Evolutionary conservation across 2,888 invertebrate species (phyloP), one percentile per base, ranked within the genome.

Genomic region (Onthophagus sagittarius): DNA sequence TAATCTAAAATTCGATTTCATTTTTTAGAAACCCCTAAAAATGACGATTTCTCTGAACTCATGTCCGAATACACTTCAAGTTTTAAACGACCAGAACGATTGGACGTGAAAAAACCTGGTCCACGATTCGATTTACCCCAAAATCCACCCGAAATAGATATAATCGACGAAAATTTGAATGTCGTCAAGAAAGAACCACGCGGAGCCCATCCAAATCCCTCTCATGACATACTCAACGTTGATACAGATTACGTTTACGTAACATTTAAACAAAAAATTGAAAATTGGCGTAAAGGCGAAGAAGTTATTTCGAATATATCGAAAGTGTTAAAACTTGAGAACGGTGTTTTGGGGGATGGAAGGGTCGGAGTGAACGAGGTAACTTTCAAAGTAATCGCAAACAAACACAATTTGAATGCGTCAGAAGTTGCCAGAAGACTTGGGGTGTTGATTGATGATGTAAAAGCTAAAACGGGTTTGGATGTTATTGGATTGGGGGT

Each of bases 41-140:
- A 77, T 64, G 78, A 80, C 81, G 88, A 89, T 81, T 86, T 91
- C 77, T 88, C 88, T 82, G 88, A 89, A 82, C 86, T 89, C 77
- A 84, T 92, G 83, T 86, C 87, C 53, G 89, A 90, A 83, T 89
- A 87, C 82, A 90, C 90, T 86, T 88, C 90, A 86, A 95, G 93
- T 76, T 97, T 96, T 87, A 93, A 94, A 80, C 90, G 96, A 81
- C 92, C 93, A 80, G 96, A 96, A 88, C 89, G 97, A 81, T 89
- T 96, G 77, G 96, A 97, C 86, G 96, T 96, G 71, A 97, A 97
- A 87, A 97, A 97, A 87, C 96, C 97, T n/a, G 96, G 96, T 74
- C 96, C 97, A 70, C 91, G 90, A 75, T 91, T 92, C 85, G 90
- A 91, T 82, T 89, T 90, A 73, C 91, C 92, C 86, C 72, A 69